A percentile compares a stretch with the other conserved stretches of the same genome.
phyloP scores from a whole-genome alignment of 2,113 vertebrate genomes.

The Phyllopteryx taeniolatus region DNA sequence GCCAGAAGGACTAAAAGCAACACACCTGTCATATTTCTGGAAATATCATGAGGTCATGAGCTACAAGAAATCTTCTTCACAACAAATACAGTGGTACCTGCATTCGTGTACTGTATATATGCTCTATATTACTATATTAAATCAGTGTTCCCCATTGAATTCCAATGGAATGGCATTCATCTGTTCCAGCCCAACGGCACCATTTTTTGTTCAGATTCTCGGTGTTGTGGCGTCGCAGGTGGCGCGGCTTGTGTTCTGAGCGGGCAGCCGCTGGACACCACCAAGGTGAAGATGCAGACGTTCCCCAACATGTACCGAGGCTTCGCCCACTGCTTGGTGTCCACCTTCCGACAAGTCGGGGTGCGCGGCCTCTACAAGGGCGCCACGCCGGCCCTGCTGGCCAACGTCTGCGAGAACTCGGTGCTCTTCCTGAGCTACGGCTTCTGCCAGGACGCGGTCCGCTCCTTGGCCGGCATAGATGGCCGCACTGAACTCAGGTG shows the following conservation, averaged over 20 bases:
- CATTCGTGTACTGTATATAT: too few relatives aligned
- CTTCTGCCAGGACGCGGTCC: conserved; percentile 91
- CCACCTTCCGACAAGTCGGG: conserved; percentile 87
- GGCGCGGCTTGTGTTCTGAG: conserved; percentile 64
- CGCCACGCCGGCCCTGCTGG: conserved; percentile 87
- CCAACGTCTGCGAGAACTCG: conserved; percentile 91
- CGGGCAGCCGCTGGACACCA: conserved; percentile 57
- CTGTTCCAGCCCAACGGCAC: too few relatives aligned
- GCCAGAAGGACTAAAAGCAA: background rate
- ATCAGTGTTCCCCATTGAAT: too few relatives aligned
- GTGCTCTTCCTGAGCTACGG: conserved; percentile 98
- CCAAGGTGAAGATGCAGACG: conserved; percentile 98
- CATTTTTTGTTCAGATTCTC: too few relatives aligned
- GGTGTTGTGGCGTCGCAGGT: conserved; percentile 55
- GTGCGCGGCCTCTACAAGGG: conserved; percentile 91
- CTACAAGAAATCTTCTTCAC: background rate
- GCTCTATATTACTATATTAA: too few relatives aligned
- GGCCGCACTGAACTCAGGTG: conserved; percentile 82
- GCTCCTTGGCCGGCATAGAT: conserved; percentile 72
- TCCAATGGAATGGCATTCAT: too few relatives aligned
- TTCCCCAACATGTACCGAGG: conserved; percentile 86
- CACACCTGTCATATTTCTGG: background rate
- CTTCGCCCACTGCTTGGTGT: conserved; percentile 81
- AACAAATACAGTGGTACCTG: background rate
- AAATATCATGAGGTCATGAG: background rate